Percentiles rank a stretch among this genome's conserved stretches.
These are phyloP conservation scores for Neria commutata DNA, from an alignment of 2,888 invertebrate genomes.

Conservation along the genomic window DNA sequence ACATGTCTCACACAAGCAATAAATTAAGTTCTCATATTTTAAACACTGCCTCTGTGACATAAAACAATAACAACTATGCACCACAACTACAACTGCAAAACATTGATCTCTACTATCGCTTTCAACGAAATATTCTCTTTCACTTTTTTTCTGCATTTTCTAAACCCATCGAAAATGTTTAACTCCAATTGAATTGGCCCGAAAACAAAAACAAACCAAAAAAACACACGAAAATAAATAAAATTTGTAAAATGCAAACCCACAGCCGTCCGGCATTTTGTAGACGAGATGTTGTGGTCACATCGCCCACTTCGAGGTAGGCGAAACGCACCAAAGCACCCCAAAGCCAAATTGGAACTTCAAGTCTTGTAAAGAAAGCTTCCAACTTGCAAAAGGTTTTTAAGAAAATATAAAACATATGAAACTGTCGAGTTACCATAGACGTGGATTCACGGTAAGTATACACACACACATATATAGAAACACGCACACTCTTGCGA, in stretches of 20 bases:
- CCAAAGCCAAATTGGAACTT: conserved; percentile 48
- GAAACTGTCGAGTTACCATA: too few relatives aligned
- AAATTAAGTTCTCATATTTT: background rate
- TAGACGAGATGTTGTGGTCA: conserved; percentile 62
- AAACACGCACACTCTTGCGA: too few relatives aligned
- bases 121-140: conserved; percentile 27
- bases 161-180: conserved; percentile 18
- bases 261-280: conserved; percentile 63
- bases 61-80: too few relatives aligned
- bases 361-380: conserved; percentile 27
- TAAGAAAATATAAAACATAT: conserved; percentile 6
- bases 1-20: background rate
- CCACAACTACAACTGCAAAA: too few relatives aligned
- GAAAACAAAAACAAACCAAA: conserved; percentile 23
- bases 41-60: too few relatives aligned
- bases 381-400: too few relatives aligned
- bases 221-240: conserved; percentile 31
- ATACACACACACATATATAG: background rate
- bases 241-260: too few relatives aligned
- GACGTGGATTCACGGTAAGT: background rate
- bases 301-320: conserved; percentile 60
- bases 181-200: conserved; percentile 13
- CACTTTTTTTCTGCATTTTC: conserved; percentile 29
- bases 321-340: conserved; percentile 51
- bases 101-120: conserved; percentile 18